Conservation (phyloP, 1,140 invertebrate genomes). For the Drosophila orena region DNA sequence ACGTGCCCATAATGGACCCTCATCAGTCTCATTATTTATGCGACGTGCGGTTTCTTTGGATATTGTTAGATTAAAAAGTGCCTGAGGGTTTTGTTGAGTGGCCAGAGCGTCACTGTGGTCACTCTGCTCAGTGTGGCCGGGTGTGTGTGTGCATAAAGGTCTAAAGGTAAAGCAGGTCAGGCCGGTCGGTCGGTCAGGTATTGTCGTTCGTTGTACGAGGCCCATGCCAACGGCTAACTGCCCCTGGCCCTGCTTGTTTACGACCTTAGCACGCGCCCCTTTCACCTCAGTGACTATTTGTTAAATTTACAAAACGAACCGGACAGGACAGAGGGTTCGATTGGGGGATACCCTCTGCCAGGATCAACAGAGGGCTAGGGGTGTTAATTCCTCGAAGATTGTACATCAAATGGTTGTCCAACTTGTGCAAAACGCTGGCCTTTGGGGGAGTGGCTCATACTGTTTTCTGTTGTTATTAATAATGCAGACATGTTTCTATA, state of each 20-base stretch:
- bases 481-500: too few species aligned
- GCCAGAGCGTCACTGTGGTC: conserved; percentile 72
- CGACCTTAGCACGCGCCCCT: conserved; percentile 72
- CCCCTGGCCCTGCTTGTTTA: conserved; percentile 65
- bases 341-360: conserved; percentile 43
- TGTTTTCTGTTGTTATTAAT: too few species aligned
- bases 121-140: conserved; percentile 30
- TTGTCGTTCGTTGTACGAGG: conserved; percentile 55
- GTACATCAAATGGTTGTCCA: neutral
- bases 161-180: conserved; percentile 74
- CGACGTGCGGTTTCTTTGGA: conserved; percentile 83
- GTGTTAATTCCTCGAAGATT: conserved; percentile 16
- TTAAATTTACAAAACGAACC: conserved; percentile 78
- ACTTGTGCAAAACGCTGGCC: neutral
- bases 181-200: conserved; percentile 75
- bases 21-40: conserved; percentile 84
- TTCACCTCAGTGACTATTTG: conserved; percentile 76
- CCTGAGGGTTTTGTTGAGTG: conserved; percentile 80
- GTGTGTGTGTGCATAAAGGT: conserved; percentile 35
- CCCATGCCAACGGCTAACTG: conserved; percentile 27
- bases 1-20: conserved; percentile 82
- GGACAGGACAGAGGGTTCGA: conserved; percentile 30
- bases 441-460: neutral
- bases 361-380: conserved; percentile 10
- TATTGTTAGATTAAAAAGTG: conserved; percentile 84